Base-by-base conservation (phyloP, 2,113 vertebrate species). In the Oxyruncus cristatus region DNA sequence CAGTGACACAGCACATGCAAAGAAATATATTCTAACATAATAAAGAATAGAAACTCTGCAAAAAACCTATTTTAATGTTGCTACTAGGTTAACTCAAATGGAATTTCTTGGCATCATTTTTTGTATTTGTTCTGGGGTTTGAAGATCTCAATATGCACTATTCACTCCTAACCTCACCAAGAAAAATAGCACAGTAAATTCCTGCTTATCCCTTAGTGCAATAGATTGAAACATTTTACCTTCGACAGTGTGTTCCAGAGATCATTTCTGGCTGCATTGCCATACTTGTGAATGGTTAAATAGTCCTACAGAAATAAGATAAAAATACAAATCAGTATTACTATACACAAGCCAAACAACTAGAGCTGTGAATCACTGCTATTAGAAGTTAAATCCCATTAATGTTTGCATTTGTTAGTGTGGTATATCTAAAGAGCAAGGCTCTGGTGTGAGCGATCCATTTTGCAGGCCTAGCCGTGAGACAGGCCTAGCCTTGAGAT, bases 261-360 rank as follows among this genome's bases (percentile, higher is more conserved):
- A 98, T 99, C 99, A 67, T 99, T 98, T 97, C 99, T 98, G 93
- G 98, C 99, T 61, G 99, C 99, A 92, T 99, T 99, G 91, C 99
- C 97, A 95, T 99, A 99, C 97, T 99, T 99, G 96, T 99, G 99
- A 97, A 99, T 99, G 95, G 98, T 98, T 98, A 99, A 98, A 92
- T 99, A 99, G 96, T 99, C 99, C 99, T 99, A 97, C 41, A 98
- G 97, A 97, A 97, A 89, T 67, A 79, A 96, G 93, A 94, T 61
- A 73, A 83, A 97, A 94, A 97, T 65, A 97, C 42, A 95, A 95
- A 95, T 91, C 89, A 95, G 28, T 91, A 94, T 97, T 95, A 97
- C 22, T 93, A 88, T 75, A 97, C 56, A 93, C 75, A 91, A 83
- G 58, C 39, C 92, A 96, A 97, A 77, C 20, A 95, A 93, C 91